These are phyloP conservation scores for Troides oblongomaculatus DNA, from an alignment of 2,888 invertebrate species.

Conservation along the genomic window DNA sequence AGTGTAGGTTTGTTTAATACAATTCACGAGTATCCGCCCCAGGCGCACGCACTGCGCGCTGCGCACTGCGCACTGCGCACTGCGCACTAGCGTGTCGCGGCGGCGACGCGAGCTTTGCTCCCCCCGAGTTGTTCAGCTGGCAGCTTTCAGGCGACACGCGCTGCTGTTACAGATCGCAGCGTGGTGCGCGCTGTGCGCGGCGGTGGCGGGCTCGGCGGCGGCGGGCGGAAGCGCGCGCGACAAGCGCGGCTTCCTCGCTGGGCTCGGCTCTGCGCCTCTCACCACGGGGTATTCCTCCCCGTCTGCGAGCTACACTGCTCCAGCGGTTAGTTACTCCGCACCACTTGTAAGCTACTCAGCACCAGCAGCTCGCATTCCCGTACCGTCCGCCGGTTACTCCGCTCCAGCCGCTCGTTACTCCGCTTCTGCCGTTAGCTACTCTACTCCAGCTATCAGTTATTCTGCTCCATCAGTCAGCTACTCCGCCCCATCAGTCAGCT, in stretches of 20 bases:
- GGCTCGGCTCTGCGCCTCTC: constrained; percentile 30
- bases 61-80: no score
- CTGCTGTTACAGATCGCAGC: constrained; percentile 32
- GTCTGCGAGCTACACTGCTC: constrained; percentile 30
- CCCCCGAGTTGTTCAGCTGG: neutral
- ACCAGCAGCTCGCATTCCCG: constrained; percentile 11
- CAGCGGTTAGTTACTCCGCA: neutral
- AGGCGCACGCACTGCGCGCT: no score
- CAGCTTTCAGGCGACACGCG: neutral
- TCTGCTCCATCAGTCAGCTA: constrained; percentile 29
- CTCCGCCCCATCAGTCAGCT: constrained; percentile 26
- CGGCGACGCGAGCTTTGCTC: no score
- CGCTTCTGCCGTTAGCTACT: no score
- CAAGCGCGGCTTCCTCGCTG: constrained; percentile 48
- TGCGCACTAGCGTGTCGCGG: no score
- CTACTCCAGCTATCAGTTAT: accelerated
- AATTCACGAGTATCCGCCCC: no score
- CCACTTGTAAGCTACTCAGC: constrained; percentile 28
- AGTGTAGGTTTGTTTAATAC: no score
- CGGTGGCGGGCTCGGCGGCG: constrained; percentile 38
- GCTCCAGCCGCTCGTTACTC: no score
- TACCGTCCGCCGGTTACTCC: neutral
- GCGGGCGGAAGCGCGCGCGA: constrained; percentile 42
- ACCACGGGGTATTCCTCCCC: constrained; percentile 30
- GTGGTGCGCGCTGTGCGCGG: constrained; percentile 37